These are phyloP conservation scores for Myrmophylax atrothorax DNA, from an alignment of 2,113 vertebrate genomes.

Conservation along the genomic window DNA sequence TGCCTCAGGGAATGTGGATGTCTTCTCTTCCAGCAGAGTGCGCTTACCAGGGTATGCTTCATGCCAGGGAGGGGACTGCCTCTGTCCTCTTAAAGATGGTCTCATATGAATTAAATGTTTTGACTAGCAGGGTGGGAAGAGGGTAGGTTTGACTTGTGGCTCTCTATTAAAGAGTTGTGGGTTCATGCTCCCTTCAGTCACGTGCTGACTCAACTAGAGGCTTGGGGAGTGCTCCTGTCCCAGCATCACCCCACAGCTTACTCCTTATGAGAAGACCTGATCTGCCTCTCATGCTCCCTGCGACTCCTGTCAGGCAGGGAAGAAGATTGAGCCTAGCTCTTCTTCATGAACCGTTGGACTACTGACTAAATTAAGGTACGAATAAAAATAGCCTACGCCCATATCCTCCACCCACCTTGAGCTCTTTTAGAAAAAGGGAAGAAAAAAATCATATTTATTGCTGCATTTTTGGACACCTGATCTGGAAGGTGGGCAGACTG, in stretches of 20 bases:
- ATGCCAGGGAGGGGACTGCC: not conserved
- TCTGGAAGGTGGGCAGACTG: constrained; percentile 66
- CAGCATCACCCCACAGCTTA: not conserved
- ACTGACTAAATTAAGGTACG: constrained; percentile 44
- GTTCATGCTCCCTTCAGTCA: not conserved
- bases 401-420: constrained; percentile 40
- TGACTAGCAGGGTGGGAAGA: not conserved
- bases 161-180: not conserved
- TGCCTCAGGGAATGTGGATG: not conserved
- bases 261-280: not conserved
- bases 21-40: not conserved
- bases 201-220: not conserved
- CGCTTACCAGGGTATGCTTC: not conserved
- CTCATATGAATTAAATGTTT: not conserved
- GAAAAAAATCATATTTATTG: not conserved
- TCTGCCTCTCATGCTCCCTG: not conserved
- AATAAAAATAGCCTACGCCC: constrained; percentile 41
- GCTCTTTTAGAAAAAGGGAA: constrained; percentile 36
- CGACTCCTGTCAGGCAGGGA: not conserved
- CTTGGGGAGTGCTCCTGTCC: not conserved
- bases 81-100: not conserved
- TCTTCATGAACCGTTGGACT: not conserved
- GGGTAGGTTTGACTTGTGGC: not conserved
- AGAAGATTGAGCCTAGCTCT: not conserved
- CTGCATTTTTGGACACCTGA: constrained; percentile 59